Evolutionary conservation across 2,113 vertebrate species (phyloP).

Genomic region (Mugil cephalus): DNA sequence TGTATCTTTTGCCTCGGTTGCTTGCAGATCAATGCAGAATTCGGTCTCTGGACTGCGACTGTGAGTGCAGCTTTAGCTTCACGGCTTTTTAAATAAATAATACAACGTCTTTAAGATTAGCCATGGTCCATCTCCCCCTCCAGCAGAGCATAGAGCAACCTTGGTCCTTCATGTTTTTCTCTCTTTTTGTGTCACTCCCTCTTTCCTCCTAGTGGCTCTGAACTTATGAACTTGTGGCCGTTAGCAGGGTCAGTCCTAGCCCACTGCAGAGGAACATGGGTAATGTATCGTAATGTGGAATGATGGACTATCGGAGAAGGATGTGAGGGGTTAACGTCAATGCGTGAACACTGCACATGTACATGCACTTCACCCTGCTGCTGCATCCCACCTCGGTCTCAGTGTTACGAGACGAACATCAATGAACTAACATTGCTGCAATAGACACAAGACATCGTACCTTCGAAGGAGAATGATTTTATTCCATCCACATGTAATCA

Average conservation of each 20-base stretch:
- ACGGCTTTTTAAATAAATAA: slow-evolving; percentile 86
- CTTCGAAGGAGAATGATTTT: slow-evolving; percentile 68
- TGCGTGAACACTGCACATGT: slow-evolving; percentile 52
- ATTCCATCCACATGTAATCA: slow-evolving; percentile 77
- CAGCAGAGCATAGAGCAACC: slow-evolving; percentile 63
- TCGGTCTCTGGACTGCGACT: slow-evolving; percentile 67
- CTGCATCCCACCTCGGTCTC: slow-evolving; percentile 54
- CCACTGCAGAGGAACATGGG: slow-evolving; percentile 45
- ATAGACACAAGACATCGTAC: slow-evolving; percentile 67
- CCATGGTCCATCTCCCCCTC: slow-evolving; percentile 79
- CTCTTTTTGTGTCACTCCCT: slow-evolving; percentile 57
- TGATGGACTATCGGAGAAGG: slow-evolving; percentile 25
- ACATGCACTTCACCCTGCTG: slow-evolving; percentile 63
- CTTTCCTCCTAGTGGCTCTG: slow-evolving; percentile 49
- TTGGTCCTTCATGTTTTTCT: slow-evolving; percentile 56
- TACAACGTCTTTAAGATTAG: slow-evolving; percentile 82
- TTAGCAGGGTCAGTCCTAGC: slow-evolving; percentile 45
- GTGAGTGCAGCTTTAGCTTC: slow-evolving; percentile 77
- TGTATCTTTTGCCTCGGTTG: slow-evolving; percentile 62
- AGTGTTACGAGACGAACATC: slow-evolving; percentile 54
- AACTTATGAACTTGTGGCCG: slow-evolving; percentile 77
- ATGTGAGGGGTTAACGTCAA: slow-evolving; percentile 49
- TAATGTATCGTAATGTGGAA: slow-evolving; percentile 44
- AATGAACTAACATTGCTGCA: slow-evolving; percentile 60
- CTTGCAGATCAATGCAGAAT: slow-evolving; percentile 71